A percentile compares a stretch with the other conserved stretches of the same genome.
Evolutionary conservation across 1,140 invertebrate species (phyloP).

Genomic region (Chrysopa pallens): DNA sequence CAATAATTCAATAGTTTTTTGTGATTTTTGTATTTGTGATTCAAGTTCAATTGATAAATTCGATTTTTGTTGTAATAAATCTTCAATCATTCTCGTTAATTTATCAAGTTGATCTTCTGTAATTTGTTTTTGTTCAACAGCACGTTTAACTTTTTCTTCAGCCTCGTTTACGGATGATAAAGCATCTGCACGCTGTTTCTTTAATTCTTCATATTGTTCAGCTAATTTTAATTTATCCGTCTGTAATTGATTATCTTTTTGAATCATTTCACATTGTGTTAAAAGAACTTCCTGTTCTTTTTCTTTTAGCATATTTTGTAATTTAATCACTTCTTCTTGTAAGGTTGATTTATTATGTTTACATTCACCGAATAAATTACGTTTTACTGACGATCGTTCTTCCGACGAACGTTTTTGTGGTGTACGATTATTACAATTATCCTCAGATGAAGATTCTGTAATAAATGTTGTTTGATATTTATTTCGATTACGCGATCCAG

Average conservation of each 20-base stretch:
- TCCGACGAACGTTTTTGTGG: slow-evolving; percentile 7
- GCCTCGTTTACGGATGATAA: slow-evolving; percentile 18
- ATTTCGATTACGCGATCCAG: slow-evolving; percentile 14
- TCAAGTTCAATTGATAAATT: slow-evolving; percentile 11
- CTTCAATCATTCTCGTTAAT: not conserved
- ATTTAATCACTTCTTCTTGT: slow-evolving; percentile 26
- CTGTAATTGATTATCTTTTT: slow-evolving; percentile 18
- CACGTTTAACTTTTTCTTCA: slow-evolving; percentile 17
- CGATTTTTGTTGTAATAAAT: not conserved
- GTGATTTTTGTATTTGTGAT: slow-evolving; percentile 20
- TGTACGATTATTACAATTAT: slow-evolving; percentile 10
- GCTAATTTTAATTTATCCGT: slow-evolving; percentile 27
- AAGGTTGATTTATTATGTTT: slow-evolving; percentile 11
- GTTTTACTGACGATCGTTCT: slow-evolving; percentile 8
- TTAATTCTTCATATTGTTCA: slow-evolving; percentile 20
- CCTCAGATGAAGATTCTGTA: slow-evolving; percentile 17
- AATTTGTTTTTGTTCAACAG: not conserved
- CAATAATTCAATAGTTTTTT: slow-evolving; percentile 17
- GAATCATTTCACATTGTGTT: slow-evolving; percentile 22
- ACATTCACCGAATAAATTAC: not conserved
- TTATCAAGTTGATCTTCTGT: not conserved
- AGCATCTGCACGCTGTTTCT: slow-evolving; percentile 19
- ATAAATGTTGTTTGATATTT: slow-evolving; percentile 15
- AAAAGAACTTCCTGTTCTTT: slow-evolving; percentile 21
- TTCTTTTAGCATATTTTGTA: slow-evolving; percentile 29